Evolutionary conservation across 2,888 invertebrate genomes (phyloP).

Genomic region (Lamellibrachia satsuma): DNA sequence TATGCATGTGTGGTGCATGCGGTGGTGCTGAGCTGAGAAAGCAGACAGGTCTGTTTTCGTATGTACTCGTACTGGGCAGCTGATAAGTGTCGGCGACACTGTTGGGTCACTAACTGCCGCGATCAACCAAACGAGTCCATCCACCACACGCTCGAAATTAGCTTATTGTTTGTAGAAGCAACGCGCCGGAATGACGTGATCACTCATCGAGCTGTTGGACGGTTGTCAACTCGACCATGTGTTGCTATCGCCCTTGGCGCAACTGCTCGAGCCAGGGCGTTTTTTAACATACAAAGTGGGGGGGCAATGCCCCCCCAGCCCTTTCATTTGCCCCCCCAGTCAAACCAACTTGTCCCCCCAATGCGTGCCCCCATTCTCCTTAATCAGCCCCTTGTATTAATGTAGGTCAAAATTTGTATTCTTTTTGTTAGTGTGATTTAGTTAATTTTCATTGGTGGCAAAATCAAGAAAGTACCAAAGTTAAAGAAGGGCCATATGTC

Average conservation of each 20-base stretch:
- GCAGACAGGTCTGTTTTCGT: neutral
- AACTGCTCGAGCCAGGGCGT: neutral
- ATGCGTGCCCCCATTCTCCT: too few relatives aligned
- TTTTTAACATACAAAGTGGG: too few relatives aligned
- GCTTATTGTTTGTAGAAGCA: neutral
- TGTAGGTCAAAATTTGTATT: too few relatives aligned
- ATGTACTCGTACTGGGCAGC: neutral
- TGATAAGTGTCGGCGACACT: neutral
- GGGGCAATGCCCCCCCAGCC: too few relatives aligned
- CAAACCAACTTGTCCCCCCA: too few relatives aligned
- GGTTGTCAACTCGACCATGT: neutral
- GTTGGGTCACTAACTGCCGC: neutral
- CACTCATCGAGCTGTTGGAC: neutral
- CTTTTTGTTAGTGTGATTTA: too few relatives aligned
- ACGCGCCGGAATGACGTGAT: neutral
- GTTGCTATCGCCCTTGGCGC: neutral
- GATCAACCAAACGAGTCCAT: neutral
- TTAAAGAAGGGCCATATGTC: too few relatives aligned
- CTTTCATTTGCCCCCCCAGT: too few relatives aligned
- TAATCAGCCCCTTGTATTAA: too few relatives aligned
- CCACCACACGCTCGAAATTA: neutral
- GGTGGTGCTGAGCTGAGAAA: neutral
- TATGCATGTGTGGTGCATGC: too few relatives aligned
- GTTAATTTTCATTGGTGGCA: too few relatives aligned
- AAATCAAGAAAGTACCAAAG: too few relatives aligned